Percentiles rank a stretch among this genome's conserved stretches.
Evolutionary conservation across 2,888 invertebrate genomes (phyloP).

Genomic region (Chaitophorus viminalis): DNA sequence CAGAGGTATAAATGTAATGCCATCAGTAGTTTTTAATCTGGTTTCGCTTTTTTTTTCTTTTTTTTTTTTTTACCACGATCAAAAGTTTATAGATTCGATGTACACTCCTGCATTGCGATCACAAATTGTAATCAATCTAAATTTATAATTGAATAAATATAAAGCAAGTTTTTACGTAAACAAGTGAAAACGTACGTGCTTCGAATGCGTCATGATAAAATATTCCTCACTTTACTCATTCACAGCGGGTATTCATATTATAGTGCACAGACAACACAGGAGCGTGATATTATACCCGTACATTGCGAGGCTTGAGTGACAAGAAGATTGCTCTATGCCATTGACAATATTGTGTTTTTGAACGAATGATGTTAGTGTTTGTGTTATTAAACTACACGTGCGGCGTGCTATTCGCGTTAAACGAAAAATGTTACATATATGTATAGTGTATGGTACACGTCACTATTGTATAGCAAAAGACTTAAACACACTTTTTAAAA

Average conservation of each 20-base stretch:
- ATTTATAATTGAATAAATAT: conserved; percentile 44
- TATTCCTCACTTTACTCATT: neutral
- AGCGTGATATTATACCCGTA: neutral
- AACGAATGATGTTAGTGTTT: neutral
- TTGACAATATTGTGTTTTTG: neutral
- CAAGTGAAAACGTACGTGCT: conserved; percentile 52
- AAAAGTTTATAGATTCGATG: conserved; percentile 25
- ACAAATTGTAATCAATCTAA: conserved; percentile 47
- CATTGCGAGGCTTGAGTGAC: conserved; percentile 3
- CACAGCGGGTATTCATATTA: neutral
- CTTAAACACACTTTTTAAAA: neutral
- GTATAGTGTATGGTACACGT: no score
- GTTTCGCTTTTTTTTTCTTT: neutral
- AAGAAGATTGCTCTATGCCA: neutral
- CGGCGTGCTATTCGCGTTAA: neutral
- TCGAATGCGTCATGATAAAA: conserved; percentile 26
- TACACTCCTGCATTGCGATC: neutral
- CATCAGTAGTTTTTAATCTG: neutral
- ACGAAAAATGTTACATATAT: no score
- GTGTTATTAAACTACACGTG: neutral
- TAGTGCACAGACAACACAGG: neutral
- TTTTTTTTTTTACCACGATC: conserved; percentile 15
- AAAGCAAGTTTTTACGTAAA: conserved; percentile 45
- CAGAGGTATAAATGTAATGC: neutral
- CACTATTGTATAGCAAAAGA: neutral